Conservation (phyloP, 2,113 vertebrate genomes). For the Odobenus rosmarus region DNA sequence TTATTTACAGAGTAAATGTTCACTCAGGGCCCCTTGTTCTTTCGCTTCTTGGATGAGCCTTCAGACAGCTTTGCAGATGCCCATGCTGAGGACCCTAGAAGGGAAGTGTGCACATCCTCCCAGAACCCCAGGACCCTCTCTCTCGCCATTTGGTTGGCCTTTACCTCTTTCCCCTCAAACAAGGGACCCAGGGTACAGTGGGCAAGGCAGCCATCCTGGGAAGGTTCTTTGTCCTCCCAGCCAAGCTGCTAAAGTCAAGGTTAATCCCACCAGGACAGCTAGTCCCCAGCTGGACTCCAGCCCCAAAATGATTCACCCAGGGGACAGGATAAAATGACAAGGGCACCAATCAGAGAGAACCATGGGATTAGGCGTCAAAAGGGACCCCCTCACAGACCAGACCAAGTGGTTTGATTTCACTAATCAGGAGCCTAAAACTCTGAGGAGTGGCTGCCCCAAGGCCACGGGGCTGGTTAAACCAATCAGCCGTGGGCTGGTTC, state of each 20-base stretch:
- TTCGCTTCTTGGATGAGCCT: neutral
- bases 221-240: constrained; percentile 46
- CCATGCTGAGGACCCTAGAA: neutral
- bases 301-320: constrained; percentile 16
- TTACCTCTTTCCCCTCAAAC: neutral
- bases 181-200: neutral
- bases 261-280: constrained; percentile 60
- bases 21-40: neutral
- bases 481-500: neutral
- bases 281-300: constrained; percentile 9
- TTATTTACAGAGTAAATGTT: neutral
- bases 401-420: neutral
- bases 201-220: neutral
- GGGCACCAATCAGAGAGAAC: neutral
- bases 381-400: neutral
- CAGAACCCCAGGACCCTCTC: neutral
- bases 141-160: neutral
- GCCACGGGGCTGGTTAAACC: neutral
- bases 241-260: constrained; percentile 43
- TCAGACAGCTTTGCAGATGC: neutral
- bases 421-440: neutral
- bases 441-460: neutral
- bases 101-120: neutral
- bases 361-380: neutral
- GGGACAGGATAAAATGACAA: neutral